Percentiles rank a stretch among this genome's conserved stretches.
These are phyloP conservation scores for Marmota flaviventris DNA, from an alignment of 2,113 vertebrate genomes.

Conservation along the genomic window DNA sequence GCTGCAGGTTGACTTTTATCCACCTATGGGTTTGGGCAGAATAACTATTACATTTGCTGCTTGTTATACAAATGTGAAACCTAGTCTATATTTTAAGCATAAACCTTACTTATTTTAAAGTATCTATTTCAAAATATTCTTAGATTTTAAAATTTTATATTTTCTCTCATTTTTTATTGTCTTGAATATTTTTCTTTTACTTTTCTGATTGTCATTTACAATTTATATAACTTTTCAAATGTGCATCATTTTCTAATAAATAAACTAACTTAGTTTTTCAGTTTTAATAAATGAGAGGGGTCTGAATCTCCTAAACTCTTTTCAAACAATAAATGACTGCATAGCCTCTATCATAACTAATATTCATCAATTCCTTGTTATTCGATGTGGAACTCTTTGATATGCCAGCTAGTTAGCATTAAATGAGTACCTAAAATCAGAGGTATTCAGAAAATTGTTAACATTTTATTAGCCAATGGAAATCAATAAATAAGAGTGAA, in stretches of 20 bases:
- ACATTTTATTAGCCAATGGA: neutral
- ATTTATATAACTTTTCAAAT: neutral
- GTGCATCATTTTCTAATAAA: neutral
- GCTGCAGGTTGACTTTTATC: neutral
- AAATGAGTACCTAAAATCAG: neutral
- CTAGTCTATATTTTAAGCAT: neutral
- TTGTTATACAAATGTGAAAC: neutral
- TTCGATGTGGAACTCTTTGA: neutral
- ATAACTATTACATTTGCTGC: neutral
- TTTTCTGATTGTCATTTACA: neutral
- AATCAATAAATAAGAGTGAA: neutral
- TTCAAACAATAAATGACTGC: neutral
- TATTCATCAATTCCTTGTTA: neutral
- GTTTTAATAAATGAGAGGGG: neutral
- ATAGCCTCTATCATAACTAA: neutral
- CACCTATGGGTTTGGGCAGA: neutral
- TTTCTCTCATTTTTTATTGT: neutral
- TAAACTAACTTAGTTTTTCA: neutral
- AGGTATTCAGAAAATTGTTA: neutral
- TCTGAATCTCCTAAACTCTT: neutral
- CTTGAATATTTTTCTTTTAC: neutral
- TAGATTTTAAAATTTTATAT: neutral
- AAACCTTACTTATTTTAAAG: neutral
- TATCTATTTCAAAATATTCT: conserved; percentile 45
- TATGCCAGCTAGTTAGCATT: neutral